Base-by-base conservation (phyloP, 2,113 vertebrate species). In the Pantherophis guttatus region DNA sequence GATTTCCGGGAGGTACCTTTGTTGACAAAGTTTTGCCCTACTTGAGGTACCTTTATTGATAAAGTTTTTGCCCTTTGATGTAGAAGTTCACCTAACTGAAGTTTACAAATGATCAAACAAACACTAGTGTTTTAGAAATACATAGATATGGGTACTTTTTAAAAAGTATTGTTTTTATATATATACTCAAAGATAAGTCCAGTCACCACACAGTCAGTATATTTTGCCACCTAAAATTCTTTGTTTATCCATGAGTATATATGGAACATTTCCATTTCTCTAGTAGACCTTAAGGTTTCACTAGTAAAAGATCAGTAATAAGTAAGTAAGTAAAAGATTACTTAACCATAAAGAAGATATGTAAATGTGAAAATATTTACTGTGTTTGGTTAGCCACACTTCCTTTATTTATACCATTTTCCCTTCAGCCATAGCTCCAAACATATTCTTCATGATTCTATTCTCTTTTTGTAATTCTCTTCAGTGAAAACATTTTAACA, bases 401-500 rank as follows among this genome's bases (percentile, higher is more conserved):
- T 52, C 24, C 86, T 87, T 52, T 29, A 53, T 29, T 24, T 52
- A 48, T 87, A 26, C 86, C 44, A 23, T 21, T 24, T 48, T 52
- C 48, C 86, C 21, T 13, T 29, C 50, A 87, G 26, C 13, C 50
- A 48, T 13, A 85, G 50, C 93, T 26, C 26, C 57, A 94, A 93
- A 62, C 12, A 21, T 88, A 92, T 91, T 9, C 93, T 62, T 29
- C 94, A 24, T 92, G 91, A 1, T 17, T 92, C 39, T 13, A 90
- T 96, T 91, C 90, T 86, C 75, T 81, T 53, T 85, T 11, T 93
- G 1, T 58, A 88, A 89, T 6, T 13, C 13, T 92, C 3, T 96
- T 94, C 94, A 94, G 94, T 88, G 92, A 95, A 62, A 93, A 0
- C 52, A 57, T 81, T 85, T 93, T 88, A 93, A 93, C 6, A 93